These are phyloP conservation scores for Ichneumoninae sp. DNA, from an alignment of 2,888 invertebrate species.

Conservation along the genomic window DNA sequence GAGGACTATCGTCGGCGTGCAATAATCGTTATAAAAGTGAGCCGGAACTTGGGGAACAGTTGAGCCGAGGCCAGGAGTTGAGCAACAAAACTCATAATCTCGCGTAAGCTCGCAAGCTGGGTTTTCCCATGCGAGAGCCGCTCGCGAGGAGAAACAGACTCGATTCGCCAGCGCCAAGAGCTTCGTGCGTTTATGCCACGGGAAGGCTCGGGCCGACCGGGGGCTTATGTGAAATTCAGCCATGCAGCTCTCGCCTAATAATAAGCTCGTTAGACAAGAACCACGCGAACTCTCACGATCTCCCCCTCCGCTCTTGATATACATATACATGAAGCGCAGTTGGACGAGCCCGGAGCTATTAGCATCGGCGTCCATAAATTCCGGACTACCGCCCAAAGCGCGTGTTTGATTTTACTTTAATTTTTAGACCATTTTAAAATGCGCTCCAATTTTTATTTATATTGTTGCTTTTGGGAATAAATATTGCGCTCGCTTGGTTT, in stretches of 20 bases:
- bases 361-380: slow-evolving; percentile 10
- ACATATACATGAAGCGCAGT: not conserved
- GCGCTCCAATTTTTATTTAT: not conserved
- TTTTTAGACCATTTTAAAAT: not conserved
- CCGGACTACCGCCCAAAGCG: not conserved
- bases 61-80: slow-evolving; percentile 75
- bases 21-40: slow-evolving; percentile 82
- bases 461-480: not conserved
- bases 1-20: slow-evolving; percentile 68
- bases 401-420: not conserved
- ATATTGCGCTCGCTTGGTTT: slow-evolving; percentile 24
- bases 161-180: slow-evolving; percentile 58
- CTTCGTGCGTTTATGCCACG: slow-evolving; percentile 68
- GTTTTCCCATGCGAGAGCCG: slow-evolving; percentile 80
- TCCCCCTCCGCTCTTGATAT: slow-evolving; percentile 20
- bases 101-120: slow-evolving; percentile 81
- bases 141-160: slow-evolving; percentile 34
- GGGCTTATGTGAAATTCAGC: slow-evolving; percentile 78
- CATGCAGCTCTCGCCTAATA: slow-evolving; percentile 76
- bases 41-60: slow-evolving; percentile 65
- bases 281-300: slow-evolving; percentile 60
- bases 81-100: slow-evolving; percentile 83
- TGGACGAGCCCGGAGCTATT: slow-evolving; percentile 14
- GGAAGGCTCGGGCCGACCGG: slow-evolving; percentile 38
- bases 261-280: slow-evolving; percentile 74